Percentiles rank a stretch among this genome's conserved stretches.
Evolutionary conservation across 2,113 vertebrate genomes (phyloP).

Genomic region (Serinus canaria): DNA sequence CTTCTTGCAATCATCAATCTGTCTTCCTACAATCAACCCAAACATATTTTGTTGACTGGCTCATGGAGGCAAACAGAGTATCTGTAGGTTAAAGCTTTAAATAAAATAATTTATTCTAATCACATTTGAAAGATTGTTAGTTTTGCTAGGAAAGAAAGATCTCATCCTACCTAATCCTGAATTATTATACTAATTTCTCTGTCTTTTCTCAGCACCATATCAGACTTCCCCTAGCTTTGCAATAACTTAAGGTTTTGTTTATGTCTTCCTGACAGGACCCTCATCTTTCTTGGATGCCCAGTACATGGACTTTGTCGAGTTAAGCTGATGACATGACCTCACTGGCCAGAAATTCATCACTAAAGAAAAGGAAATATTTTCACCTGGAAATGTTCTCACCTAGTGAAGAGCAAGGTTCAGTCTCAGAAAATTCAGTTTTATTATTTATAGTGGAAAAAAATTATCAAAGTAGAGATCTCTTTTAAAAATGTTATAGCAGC

Average conservation of each 20-base stretch:
- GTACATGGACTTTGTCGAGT: slow-evolving; percentile 65
- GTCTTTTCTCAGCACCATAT: slow-evolving; percentile 57
- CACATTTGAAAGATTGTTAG: slow-evolving; percentile 56
- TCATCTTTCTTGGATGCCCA: slow-evolving; percentile 57
- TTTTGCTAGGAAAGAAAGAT: slow-evolving; percentile 49
- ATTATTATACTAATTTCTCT: slow-evolving; percentile 56
- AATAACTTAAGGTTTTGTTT: slow-evolving; percentile 61
- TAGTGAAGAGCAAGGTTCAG: background rate
- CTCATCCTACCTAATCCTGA: slow-evolving; percentile 64
- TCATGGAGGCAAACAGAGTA: slow-evolving; percentile 14
- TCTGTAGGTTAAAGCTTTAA: slow-evolving; percentile 6
- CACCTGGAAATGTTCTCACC: slow-evolving; percentile 20
- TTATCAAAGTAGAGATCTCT: background rate
- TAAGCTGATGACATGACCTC: slow-evolving; percentile 56
- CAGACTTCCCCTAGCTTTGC: slow-evolving; percentile 34
- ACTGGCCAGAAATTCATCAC: slow-evolving; percentile 46
- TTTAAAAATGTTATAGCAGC: background rate
- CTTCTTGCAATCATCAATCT: slow-evolving; percentile 33
- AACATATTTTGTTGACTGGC: slow-evolving; percentile 7
- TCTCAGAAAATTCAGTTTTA: background rate
- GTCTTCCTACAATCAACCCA: slow-evolving; percentile 13
- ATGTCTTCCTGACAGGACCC: slow-evolving; percentile 48
- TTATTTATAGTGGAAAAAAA: background rate
- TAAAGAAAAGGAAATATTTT: slow-evolving; percentile 42
- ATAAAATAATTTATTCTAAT: slow-evolving; percentile 61